Evolutionary conservation across 2,888 invertebrate genomes (phyloP).

Genomic region (Mechanitis messenoides): DNA sequence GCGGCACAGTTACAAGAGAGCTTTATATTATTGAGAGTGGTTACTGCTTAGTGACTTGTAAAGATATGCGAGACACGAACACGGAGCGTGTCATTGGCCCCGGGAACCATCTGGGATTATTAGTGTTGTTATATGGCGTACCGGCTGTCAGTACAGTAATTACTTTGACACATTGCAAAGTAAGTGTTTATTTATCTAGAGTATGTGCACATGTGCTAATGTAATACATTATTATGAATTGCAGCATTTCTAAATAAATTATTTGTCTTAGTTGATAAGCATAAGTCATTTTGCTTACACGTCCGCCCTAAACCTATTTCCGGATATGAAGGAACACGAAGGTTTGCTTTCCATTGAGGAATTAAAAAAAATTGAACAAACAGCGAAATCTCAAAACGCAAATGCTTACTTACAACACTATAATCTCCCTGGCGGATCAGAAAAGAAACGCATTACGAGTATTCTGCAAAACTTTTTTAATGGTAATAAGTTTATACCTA

Average conservation of each 20-base stretch:
- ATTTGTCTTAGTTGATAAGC: constrained; percentile 54
- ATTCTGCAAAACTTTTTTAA: constrained; percentile 56
- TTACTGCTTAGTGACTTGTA: constrained; percentile 63
- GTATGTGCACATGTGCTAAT: constrained; percentile 21
- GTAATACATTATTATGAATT: neutral
- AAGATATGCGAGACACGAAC: constrained; percentile 47
- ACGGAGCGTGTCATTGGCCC: constrained; percentile 62
- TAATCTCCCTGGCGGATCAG: constrained; percentile 24
- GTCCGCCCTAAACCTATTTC: constrained; percentile 67
- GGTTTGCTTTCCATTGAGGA: constrained; percentile 54
- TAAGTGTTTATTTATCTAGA: constrained; percentile 33
- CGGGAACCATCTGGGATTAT: constrained; percentile 64
- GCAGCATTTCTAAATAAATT: neutral
- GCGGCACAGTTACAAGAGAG: constrained; percentile 70
- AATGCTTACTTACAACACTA: constrained; percentile 40
- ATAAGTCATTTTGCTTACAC: constrained; percentile 63
- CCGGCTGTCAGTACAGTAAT: constrained; percentile 66
- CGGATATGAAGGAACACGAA: constrained; percentile 68
- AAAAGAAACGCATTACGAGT: constrained; percentile 48
- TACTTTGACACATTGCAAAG: constrained; percentile 73
- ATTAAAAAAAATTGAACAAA: constrained; percentile 44
- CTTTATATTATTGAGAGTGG: constrained; percentile 73
- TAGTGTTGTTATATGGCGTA: constrained; percentile 68
- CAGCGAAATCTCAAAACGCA: constrained; percentile 46
- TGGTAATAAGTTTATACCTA: constrained; percentile 36